These are phyloP conservation scores for Lethenteron reissneri DNA, from an alignment of 2,113 vertebrate genomes.

Conservation along the genomic window DNA sequence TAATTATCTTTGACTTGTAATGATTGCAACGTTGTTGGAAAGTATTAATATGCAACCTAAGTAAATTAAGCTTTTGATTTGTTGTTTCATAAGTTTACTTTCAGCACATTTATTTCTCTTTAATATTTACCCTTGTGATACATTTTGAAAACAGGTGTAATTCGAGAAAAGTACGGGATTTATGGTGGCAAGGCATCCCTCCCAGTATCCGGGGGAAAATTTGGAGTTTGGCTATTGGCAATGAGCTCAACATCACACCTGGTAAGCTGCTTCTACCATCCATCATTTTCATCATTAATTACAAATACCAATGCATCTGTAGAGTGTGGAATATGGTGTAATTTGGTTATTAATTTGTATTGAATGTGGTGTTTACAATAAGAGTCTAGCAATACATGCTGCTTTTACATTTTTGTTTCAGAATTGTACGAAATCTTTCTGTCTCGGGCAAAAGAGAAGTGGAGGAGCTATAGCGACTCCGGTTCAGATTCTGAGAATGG, in stretches of 20 bases:
- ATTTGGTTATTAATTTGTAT: too few relatives aligned
- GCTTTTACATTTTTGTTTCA: not conserved
- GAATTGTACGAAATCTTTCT: conserved; percentile 4
- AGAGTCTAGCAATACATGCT: too few relatives aligned
- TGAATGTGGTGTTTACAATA: too few relatives aligned
- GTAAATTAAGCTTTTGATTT: too few relatives aligned
- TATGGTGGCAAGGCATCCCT: conserved; percentile 3
- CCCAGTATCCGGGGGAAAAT: not conserved
- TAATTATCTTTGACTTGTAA: too few relatives aligned
- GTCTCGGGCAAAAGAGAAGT: conserved; percentile 5
- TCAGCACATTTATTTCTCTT: too few relatives aligned
- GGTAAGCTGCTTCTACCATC: not conserved
- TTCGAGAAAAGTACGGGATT: not conserved
- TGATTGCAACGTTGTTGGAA: too few relatives aligned
- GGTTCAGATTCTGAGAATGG: not conserved
- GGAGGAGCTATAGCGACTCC: conserved; percentile 1
- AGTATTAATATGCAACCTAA: too few relatives aligned
- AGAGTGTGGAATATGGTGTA: too few relatives aligned
- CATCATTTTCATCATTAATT: not conserved
- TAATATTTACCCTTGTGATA: too few relatives aligned
- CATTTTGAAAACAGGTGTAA: not conserved
- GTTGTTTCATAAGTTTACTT: too few relatives aligned
- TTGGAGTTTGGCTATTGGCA: conserved; percentile 4
- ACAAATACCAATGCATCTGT: not conserved
- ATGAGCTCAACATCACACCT: conserved; percentile 1